Percentiles rank a stretch among this genome's conserved stretches.
Evolutionary conservation across 2,113 vertebrate species (phyloP).

Genomic region (Lophius piscatorius): DNA sequence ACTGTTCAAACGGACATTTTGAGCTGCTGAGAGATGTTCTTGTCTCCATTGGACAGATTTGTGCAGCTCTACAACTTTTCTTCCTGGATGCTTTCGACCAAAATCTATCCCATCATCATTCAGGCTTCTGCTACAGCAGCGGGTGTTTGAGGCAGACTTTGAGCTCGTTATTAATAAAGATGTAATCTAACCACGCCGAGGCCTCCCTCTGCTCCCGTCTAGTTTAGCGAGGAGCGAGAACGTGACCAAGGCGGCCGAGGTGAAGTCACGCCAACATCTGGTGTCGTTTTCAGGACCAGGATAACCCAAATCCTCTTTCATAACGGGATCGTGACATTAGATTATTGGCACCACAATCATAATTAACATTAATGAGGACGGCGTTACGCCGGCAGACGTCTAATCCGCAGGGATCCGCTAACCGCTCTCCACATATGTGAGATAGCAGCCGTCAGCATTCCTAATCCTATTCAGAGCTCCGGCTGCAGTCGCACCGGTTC

Average conservation of each 20-base stretch:
- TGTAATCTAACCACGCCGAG: too few relatives aligned
- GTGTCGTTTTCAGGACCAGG: conserved; percentile 42
- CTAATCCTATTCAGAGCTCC: conserved; percentile 52
- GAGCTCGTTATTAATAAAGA: too few relatives aligned
- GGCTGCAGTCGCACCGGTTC: conserved; percentile 39
- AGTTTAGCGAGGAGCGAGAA: too few relatives aligned
- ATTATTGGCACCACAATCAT: conserved; percentile 65
- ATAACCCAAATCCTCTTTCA: conserved; percentile 61
- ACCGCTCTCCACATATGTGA: conserved; percentile 41
- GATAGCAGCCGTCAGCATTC: conserved; percentile 33
- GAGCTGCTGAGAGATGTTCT: too few relatives aligned
- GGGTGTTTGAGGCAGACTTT: too few relatives aligned
- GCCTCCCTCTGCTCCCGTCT: too few relatives aligned
- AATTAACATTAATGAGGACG: conserved; percentile 69
- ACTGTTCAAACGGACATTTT: too few relatives aligned
- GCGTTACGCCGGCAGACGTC: conserved; percentile 50
- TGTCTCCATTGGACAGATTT: too few relatives aligned
- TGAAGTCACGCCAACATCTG: conserved; percentile 58
- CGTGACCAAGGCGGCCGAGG: conserved; percentile 62
- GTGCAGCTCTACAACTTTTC: too few relatives aligned
- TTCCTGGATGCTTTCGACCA: too few relatives aligned
- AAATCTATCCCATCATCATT: too few relatives aligned
- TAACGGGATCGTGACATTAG: conserved; percentile 44
- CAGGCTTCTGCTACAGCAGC: too few relatives aligned
- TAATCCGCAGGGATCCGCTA: conserved; percentile 59